Conservation (phyloP, 2,888 invertebrate species). For the Phragmatobia fuliginosa region DNA sequence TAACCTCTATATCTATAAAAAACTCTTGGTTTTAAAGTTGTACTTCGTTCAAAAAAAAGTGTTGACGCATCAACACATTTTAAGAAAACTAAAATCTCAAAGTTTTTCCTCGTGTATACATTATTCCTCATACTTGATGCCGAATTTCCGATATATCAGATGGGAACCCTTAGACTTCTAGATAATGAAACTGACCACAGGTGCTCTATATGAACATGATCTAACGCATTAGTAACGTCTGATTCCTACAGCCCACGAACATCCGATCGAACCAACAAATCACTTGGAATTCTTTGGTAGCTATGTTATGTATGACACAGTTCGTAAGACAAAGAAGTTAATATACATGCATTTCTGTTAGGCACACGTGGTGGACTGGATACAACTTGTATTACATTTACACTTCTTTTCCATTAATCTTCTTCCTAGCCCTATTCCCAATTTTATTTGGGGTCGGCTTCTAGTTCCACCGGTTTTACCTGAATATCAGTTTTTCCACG, state of each 20-base stretch:
- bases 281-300: background rate
- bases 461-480: no score
- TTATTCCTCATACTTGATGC: no score
- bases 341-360: background rate
- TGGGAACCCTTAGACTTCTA: background rate
- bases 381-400: background rate
- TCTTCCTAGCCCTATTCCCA: no score
- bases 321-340: background rate
- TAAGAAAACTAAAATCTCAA: no score
- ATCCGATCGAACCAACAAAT: background rate
- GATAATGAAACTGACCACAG: background rate
- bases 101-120: no score
- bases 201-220: background rate
- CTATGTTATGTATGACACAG: no score
- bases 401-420: background rate
- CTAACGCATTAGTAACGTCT: background rate
- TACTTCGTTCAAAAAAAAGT: no score
- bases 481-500: no score
- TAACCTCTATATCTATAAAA: no score
- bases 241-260: background rate
- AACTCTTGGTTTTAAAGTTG: no score
- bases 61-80: no score
- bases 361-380: background rate
- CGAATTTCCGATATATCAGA: background rate
- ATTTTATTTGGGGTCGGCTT: no score